Conservation (phyloP, 2,797 vertebrate genomes). For the Arctocebus calabarensis region DNA sequence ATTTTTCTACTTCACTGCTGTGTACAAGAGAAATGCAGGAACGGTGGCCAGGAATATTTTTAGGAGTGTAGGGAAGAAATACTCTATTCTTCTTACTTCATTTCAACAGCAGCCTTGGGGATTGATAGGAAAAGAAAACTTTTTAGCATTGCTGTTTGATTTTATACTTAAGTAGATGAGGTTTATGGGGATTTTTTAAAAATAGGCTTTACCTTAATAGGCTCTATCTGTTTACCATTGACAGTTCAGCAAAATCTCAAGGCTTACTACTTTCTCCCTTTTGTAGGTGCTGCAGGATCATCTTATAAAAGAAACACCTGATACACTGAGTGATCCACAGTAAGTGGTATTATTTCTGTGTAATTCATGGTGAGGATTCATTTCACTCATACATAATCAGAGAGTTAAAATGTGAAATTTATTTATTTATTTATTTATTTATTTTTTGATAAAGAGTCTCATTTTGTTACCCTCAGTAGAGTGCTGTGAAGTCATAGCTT, state of each 20-base stretch:
- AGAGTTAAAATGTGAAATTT: not conserved
- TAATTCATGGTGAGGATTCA: not conserved
- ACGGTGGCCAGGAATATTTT: not conserved
- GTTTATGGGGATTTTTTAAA: not conserved
- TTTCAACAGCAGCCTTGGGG: not conserved
- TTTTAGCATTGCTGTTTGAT: conserved; percentile 20
- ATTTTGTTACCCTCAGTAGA: too few relatives aligned
- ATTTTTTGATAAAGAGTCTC: not conserved
- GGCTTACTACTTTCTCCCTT: not conserved
- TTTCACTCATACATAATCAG: not conserved
- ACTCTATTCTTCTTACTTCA: not conserved
- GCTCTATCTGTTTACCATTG: not conserved
- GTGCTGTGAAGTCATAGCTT: too few relatives aligned
- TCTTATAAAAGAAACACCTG: conserved; percentile 96
- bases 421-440: not conserved
- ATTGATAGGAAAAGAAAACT: not conserved
- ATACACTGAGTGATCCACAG: conserved; percentile 97
- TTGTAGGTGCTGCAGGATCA: conserved; percentile 95
- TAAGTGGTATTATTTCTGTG: conserved; percentile 86
- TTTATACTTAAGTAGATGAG: conserved; percentile 3
- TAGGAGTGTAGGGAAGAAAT: not conserved
- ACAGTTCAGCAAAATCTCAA: conserved; percentile 35
- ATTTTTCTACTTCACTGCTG: not conserved
- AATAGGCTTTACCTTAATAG: not conserved
- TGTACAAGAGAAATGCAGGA: not conserved